Evolutionary conservation across 2,888 invertebrate species (phyloP), one percentile per base, ranked within the genome.

Genomic region (Eupithecia pulchellata): DNA sequence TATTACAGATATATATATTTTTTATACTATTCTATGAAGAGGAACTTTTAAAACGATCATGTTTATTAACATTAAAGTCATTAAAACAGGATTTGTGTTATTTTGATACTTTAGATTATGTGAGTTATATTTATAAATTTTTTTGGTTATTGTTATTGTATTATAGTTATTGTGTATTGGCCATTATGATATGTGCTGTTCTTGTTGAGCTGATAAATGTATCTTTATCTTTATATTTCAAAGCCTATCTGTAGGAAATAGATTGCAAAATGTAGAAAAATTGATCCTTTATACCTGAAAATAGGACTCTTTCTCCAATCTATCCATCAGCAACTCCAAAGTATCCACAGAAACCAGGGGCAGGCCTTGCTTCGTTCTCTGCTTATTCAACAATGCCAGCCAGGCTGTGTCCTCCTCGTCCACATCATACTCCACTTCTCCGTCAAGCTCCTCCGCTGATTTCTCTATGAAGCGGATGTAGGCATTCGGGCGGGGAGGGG

Each of bases 351-450:
- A 96, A n/a, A 99, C 97, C 0, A 96, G 94, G 4, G 96, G 96
- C 39, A 98, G 87, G 1, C 96, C 96, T 66, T 96, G 96, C 57
- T 96, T 95, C 67, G 96, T 95, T 63, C 99, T 95, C 78, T 96
- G 95, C 80, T 98, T 97, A 88, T 99, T 99, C 78, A 99, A 96
- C 68, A 98, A 95, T 42, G 96, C 95, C 73, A 99, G 91, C 99
- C 99, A 99, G 0, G 98, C 98, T 17, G 97, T 97, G 84, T 99
- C 99, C 93, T 99, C 99, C 87, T 99, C 99, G 88, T 99, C 99
- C 79, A 99, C 97, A 92, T 99, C 99, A 94, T 99, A 99, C 89
- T 99, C 99, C 9, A 97, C 96, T 82, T 97, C 98, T 71, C 98
- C 98, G 86, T 99, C 99, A 32, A 99, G 91, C 86, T 99, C 99